These are phyloP conservation scores for Sander lucioperca DNA, from an alignment of 2,113 vertebrate species.

Conservation along the genomic window DNA sequence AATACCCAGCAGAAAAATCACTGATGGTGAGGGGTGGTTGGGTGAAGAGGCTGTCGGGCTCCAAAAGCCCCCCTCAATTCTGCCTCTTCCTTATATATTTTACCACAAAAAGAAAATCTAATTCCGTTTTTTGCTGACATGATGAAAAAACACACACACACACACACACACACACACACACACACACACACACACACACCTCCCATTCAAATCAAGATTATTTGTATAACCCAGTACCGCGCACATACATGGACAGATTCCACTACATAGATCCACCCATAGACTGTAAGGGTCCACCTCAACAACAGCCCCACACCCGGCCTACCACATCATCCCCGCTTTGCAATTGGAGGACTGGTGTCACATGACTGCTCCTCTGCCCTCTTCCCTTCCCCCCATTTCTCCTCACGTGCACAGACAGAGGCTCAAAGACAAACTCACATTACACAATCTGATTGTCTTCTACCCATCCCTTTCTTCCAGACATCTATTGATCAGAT, in stretches of 20 bases:
- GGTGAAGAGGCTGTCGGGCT: neutral
- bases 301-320: constrained; percentile 36
- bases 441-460: constrained; percentile 26
- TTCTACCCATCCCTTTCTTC: neutral
- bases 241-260: neutral
- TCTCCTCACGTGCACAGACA: constrained; percentile 64
- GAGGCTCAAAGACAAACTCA: constrained; percentile 42
- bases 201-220: neutral
- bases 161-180: no score
- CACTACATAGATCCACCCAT: neutral
- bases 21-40: constrained; percentile 8
- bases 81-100: neutral
- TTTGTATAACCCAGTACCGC: neutral
- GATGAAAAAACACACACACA: no score
- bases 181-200: neutral
- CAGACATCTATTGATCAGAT: constrained; percentile 47
- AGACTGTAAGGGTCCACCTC: neutral
- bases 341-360: constrained; percentile 38
- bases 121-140: no score
- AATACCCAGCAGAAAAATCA: constrained; percentile 62
- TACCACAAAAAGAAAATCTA: neutral
- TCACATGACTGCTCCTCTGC: constrained; percentile 51
- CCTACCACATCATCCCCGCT: constrained; percentile 30
- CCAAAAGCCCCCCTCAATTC: neutral
- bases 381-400: constrained; percentile 6